Percentiles rank a stretch among this genome's conserved stretches.
These are phyloP conservation scores for Drosophila nannoptera DNA, from an alignment of 1,140 invertebrate genomes.

Conservation along the genomic window DNA sequence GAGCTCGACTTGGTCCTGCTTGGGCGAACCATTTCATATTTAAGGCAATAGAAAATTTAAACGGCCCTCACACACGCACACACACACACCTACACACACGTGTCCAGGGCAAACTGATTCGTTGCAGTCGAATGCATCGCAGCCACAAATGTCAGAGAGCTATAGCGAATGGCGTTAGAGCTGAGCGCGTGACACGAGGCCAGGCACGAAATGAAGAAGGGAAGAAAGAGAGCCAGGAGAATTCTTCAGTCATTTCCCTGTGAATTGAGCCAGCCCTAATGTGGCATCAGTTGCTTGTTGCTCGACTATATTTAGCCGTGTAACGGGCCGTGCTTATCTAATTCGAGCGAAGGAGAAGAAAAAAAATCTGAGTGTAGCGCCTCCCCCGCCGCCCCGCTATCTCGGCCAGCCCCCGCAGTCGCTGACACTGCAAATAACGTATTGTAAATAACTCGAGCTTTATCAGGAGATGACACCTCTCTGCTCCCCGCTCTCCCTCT, in stretches of 20 bases:
- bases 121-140: constrained; percentile 38
- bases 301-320: constrained; percentile 36
- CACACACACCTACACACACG: constrained; percentile 4
- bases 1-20: too few relatives aligned
- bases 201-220: background rate
- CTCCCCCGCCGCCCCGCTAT: background rate
- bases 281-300: constrained; percentile 12
- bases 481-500: background rate
- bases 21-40: too few relatives aligned
- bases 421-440: constrained; percentile 5
- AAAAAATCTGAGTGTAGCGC: background rate
- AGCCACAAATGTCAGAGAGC: constrained; percentile 18
- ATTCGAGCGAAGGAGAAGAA: constrained; percentile 18
- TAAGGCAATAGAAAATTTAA: too few relatives aligned
- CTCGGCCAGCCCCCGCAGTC: background rate
- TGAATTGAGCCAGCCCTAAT: background rate
- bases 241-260: background rate
- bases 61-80: background rate
- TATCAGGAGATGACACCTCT: constrained; percentile 23
- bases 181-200: background rate
- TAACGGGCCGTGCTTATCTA: constrained; percentile 37
- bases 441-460: constrained; percentile 41
- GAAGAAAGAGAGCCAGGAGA: background rate
- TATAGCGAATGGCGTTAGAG: background rate
- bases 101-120: constrained; percentile 36